Evolutionary conservation across 2,888 invertebrate species (phyloP).

Genomic region (Eupithecia vulgata): DNA sequence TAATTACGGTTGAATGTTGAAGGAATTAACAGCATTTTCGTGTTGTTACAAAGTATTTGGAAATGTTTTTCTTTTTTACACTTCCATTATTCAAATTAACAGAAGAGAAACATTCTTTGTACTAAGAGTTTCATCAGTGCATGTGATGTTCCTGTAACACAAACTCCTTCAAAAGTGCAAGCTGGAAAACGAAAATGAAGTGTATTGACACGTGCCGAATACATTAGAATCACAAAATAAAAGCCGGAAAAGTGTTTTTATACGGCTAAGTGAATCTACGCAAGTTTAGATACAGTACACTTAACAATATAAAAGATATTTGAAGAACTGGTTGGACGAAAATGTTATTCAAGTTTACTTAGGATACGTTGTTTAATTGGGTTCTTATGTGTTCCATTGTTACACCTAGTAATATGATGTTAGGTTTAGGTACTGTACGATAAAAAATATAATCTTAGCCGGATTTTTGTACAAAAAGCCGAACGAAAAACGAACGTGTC

Average conservation of each 20-base stretch:
- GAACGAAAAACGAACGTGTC: not conserved
- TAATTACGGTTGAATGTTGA: not conserved
- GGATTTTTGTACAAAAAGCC: not conserved
- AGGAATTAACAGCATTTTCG: slow-evolving; percentile 9
- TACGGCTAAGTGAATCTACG: not conserved
- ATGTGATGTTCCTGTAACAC: not conserved
- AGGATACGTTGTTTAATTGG: not conserved
- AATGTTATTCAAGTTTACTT: not conserved
- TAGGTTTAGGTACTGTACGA: not conserved
- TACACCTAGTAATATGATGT: not conserved
- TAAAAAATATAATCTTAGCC: not conserved
- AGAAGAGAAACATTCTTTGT: not conserved
- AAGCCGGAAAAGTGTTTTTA: not conserved
- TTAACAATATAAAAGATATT: not conserved
- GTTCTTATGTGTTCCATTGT: not conserved
- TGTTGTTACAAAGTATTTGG: not conserved
- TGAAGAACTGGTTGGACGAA: not conserved
- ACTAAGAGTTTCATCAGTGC: not conserved
- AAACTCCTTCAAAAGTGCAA: slow-evolving; percentile 15
- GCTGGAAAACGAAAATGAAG: slow-evolving; percentile 19
- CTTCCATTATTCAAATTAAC: not conserved
- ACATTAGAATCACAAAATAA: not conserved
- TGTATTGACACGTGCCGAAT: slow-evolving; percentile 19
- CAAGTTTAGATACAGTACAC: not conserved
- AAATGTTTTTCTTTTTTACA: not conserved